Conservation (phyloP, 2,113 vertebrate species). For the Brachyhypopomus occidentalis region DNA sequence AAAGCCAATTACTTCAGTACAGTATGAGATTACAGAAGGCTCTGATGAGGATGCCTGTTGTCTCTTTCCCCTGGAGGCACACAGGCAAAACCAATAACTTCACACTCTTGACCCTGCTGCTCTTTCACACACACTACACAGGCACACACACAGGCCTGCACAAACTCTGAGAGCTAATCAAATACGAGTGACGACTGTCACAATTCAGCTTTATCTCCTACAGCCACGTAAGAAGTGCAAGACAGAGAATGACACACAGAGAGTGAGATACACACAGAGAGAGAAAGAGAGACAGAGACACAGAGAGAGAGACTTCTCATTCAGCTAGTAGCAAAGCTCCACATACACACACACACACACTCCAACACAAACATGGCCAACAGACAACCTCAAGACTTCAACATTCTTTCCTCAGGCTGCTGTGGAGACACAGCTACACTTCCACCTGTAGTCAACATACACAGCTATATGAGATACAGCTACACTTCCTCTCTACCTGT, state of each 20-base stretch:
- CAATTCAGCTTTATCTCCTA: constrained; percentile 35
- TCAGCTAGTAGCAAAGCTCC: too few species aligned
- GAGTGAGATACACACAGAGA: neutral
- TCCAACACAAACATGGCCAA: too few species aligned
- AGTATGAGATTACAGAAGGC: constrained; percentile 42
- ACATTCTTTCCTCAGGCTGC: too few species aligned
- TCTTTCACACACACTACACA: constrained; percentile 57
- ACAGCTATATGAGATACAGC: too few species aligned
- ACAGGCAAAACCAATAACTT: constrained; percentile 74
- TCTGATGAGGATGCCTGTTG: constrained; percentile 15
- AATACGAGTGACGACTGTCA: constrained; percentile 24
- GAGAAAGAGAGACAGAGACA: constrained; percentile 7
- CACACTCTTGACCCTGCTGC: constrained; percentile 73
- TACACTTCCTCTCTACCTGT: too few species aligned
- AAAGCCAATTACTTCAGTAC: constrained; percentile 47
- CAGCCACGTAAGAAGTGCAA: neutral
- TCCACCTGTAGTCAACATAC: too few species aligned
- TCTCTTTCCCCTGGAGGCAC: constrained; percentile 33
- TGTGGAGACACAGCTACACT: too few species aligned
- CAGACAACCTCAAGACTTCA: too few species aligned
- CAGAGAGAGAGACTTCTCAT: constrained; percentile 34
- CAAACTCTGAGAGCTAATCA: constrained; percentile 23
- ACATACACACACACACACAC: too few species aligned
- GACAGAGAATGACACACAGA: neutral
- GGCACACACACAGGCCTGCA: constrained; percentile 31